A percentile compares a stretch with the other conserved stretches of the same genome.
These are phyloP conservation scores for Episyrphus balteatus DNA, from an alignment of 1,140 invertebrate genomes.

Conservation along the genomic window DNA sequence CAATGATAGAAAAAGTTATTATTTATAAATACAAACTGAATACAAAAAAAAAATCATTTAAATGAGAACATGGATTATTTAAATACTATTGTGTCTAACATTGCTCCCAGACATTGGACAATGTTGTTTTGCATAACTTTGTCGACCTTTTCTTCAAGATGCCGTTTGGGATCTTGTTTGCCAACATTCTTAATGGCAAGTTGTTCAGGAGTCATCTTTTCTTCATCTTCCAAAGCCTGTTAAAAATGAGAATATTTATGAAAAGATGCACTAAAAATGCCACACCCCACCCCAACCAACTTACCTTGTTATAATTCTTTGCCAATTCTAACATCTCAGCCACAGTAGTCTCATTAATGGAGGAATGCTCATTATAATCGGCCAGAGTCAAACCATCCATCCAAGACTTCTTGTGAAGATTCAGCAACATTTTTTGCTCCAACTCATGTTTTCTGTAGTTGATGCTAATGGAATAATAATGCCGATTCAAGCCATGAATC, in stretches of 20 bases:
- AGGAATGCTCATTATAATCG: constrained; percentile 91
- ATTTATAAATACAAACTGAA: too few relatives aligned
- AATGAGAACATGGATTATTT: constrained; percentile 29
- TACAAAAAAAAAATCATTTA: not conserved
- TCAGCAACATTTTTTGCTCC: constrained; percentile 98
- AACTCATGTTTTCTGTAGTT: constrained; percentile 98
- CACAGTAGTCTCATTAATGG: constrained; percentile 83
- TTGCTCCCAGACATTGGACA: constrained; percentile 95
- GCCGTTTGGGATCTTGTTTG: constrained; percentile 99
- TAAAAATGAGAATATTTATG: constrained; percentile 12
- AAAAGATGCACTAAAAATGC: not conserved
- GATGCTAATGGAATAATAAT: constrained; percentile 99
- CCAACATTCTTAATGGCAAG: constrained; percentile 99
- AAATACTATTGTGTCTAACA: constrained; percentile 96
- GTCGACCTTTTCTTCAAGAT: constrained; percentile 98
- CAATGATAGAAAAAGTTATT: too few relatives aligned
- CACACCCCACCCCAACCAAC: not conserved
- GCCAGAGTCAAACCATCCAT: constrained; percentile 93
- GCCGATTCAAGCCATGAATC: constrained; percentile 96
- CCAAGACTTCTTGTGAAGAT: constrained; percentile 99
- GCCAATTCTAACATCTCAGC: constrained; percentile 95
- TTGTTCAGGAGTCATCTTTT: constrained; percentile 99
- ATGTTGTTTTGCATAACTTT: constrained; percentile 96
- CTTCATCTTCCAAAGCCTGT: constrained; percentile 93
- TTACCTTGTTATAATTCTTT: constrained; percentile 95